Evolutionary conservation across 2,113 vertebrate genomes (phyloP).

Genomic region (Periophthalmodon schlosseri): DNA sequence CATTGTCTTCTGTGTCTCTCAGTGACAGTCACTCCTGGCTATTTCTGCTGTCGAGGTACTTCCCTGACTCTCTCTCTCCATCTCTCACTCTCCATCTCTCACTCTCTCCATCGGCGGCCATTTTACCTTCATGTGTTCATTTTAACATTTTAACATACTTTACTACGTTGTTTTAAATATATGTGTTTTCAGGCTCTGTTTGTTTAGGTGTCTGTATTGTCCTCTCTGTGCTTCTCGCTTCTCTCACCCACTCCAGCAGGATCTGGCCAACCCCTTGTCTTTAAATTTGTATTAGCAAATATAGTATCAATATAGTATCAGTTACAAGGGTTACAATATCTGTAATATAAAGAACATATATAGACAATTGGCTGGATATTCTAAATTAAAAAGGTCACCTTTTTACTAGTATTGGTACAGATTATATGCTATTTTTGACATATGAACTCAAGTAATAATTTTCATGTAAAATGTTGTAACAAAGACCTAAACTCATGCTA

Average conservation of each 20-base stretch:
- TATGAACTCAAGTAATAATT: too few species aligned
- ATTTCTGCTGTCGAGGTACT: conserved; percentile 85
- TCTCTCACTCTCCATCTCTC: conserved; percentile 35
- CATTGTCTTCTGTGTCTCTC: conserved; percentile 82
- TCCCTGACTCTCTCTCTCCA: conserved; percentile 48
- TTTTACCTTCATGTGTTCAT: conserved; percentile 52
- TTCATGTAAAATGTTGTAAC: too few species aligned
- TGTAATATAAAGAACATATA: too few species aligned
- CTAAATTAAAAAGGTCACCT: too few species aligned
- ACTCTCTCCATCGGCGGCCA: conserved; percentile 43
- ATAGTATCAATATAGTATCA: too few species aligned
- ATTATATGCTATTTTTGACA: too few species aligned
- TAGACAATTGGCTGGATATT: too few species aligned
- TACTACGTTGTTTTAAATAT: background rate
- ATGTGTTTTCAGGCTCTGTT: conserved; percentile 24
- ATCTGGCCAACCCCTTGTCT: conserved; percentile 67
- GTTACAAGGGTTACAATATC: too few species aligned
- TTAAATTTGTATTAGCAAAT: background rate
- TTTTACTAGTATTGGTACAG: too few species aligned
- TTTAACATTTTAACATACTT: background rate
- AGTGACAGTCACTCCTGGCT: conserved; percentile 84
- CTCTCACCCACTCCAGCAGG: conserved; percentile 62
- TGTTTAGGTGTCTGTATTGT: conserved; percentile 34
- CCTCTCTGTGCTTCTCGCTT: conserved; percentile 65
- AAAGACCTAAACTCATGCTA: too few species aligned